These are phyloP conservation scores for Coleophora flavipennella DNA, from an alignment of 2,888 invertebrate species.

Conservation along the genomic window DNA sequence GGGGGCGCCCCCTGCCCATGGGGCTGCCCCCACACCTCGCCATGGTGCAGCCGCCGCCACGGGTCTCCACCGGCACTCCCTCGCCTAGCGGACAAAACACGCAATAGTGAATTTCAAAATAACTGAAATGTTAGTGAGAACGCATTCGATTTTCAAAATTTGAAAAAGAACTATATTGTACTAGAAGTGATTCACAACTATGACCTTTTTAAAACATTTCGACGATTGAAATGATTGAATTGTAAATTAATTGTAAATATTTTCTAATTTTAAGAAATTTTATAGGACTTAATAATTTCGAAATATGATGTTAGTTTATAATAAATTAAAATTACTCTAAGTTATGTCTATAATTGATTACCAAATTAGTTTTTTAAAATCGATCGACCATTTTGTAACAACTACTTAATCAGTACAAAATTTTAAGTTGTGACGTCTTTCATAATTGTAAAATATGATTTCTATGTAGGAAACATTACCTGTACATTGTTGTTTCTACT, in stretches of 20 bases:
- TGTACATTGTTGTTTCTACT: conserved; percentile 53
- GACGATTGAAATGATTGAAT: neutral
- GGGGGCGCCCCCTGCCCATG: conserved; percentile 61
- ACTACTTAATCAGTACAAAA: conserved; percentile 30
- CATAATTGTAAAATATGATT: conserved; percentile 26
- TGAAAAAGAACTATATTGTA: too few species aligned
- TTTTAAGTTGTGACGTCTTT: conserved; percentile 19
- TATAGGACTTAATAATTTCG: conserved; percentile 15
- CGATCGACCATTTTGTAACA: conserved; percentile 8
- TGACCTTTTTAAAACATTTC: too few species aligned
- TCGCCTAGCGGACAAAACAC: conserved; percentile 51
- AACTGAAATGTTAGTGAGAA: too few species aligned
- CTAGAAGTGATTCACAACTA: too few species aligned
- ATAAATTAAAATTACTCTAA: conserved; percentile 21
- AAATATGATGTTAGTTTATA: conserved; percentile 11
- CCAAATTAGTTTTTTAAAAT: conserved; percentile 29
- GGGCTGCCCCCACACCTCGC: conserved; percentile 58
- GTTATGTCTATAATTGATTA: conserved; percentile 34
- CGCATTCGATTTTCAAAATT: too few species aligned
- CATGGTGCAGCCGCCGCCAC: conserved; percentile 63
- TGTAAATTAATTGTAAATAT: conserved; percentile 44
- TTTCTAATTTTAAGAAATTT: conserved; percentile 9
- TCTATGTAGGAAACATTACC: conserved; percentile 41
- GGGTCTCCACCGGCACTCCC: conserved; percentile 48
- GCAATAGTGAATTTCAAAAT: conserved; percentile 26